Evolutionary conservation across 2,797 vertebrate species (phyloP), one percentile per base, ranked within the genome.

Genomic region (Chiroxiphia lanceolata): DNA sequence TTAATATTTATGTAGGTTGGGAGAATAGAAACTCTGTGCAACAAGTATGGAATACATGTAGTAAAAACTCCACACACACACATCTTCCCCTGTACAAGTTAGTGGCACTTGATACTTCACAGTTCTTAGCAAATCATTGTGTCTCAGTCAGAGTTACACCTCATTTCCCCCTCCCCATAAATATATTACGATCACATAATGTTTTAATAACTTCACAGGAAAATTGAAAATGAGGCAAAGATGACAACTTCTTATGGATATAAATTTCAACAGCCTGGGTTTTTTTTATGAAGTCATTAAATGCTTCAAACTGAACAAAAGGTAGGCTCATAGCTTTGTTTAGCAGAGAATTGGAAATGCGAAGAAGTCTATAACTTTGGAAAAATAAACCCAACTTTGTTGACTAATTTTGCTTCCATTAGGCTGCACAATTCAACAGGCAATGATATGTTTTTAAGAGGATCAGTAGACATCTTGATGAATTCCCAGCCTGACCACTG

Each of bases 181-280:
- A 97, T 94, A 94, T 60, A 95, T 96, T 93, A 96, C 1, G 23
- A 93, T 72, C 90, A 90, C 70, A 96, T 96, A 95, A 96, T 90
- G 82, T 96, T 96, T 97, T 97, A 96, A 95, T 95, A 97, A 94
- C 92, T 91, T 93, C 81, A 87, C 3, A 4, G 72, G 85, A 94
- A 97, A 96, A 97, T 88, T 96, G 94, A 96, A 97, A 97, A 95
- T 92, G 96, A 95, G 93, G 60, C 79, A 93, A 93, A 95, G 86
- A 93, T 82, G 89, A 84, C 90, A 96, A 95, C 78, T 95, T 94
- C 75, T 94, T 93, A 76, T 34, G 47, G 92, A 72, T 92, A 96
- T 95, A 96, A 94, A 94, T 96, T 96, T 84, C 86, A 95, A 83
- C 31, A 53, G 78, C 63, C 82, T 69, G 47, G 13, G 15, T 19